Percentiles rank a stretch among this genome's conserved stretches.
phyloP scores from a whole-genome alignment of 2,113 vertebrate species.

The Nettapus auritus region DNA sequence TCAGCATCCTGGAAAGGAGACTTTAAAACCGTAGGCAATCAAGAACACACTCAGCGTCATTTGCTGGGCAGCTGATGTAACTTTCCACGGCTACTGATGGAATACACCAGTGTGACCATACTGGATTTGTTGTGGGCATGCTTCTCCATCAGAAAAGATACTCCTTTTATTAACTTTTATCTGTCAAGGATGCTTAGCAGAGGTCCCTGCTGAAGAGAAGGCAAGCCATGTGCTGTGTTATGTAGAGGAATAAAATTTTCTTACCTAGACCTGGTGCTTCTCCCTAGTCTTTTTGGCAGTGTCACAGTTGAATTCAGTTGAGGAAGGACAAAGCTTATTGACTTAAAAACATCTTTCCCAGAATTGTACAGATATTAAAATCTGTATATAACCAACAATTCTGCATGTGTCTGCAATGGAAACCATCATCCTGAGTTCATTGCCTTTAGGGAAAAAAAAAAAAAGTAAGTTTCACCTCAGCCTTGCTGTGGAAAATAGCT shows the following conservation, averaged over 20 bases:
- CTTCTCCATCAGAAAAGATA: background rate
- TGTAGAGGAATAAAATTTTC: background rate
- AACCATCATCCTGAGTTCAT: background rate
- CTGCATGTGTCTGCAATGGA: background rate
- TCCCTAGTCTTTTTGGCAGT: background rate
- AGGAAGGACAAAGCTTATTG: background rate
- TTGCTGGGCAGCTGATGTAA: background rate
- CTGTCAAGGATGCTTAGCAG: background rate
- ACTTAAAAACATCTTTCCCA: background rate
- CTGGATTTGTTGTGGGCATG: background rate
- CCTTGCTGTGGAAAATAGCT: background rate
- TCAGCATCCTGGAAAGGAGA: background rate
- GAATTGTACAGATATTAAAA: background rate
- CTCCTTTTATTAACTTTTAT: background rate
- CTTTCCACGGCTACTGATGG: background rate
- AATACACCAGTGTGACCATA: rapidly evolving
- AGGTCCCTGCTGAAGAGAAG: background rate
- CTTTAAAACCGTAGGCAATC: background rate
- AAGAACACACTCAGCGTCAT: background rate
- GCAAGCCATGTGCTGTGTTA: background rate
- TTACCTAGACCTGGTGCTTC: background rate
- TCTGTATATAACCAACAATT: background rate
- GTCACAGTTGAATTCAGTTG: background rate
- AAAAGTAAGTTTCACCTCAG: background rate
- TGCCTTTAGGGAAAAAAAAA: background rate